These are phyloP conservation scores for Galeruca laticollis DNA, from an alignment of 2,888 invertebrate genomes.

Conservation along the genomic window DNA sequence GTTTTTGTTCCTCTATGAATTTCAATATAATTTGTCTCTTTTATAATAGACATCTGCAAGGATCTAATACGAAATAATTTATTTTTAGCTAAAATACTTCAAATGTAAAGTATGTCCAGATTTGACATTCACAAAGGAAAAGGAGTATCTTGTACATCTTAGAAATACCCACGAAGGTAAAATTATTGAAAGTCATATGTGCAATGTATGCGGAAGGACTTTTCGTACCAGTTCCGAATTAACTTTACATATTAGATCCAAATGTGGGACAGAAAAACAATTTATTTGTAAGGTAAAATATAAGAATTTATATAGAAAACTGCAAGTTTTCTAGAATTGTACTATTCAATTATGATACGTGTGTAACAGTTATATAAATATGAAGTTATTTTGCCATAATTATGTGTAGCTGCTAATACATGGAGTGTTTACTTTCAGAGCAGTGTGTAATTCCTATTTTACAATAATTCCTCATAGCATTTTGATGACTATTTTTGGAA, in stretches of 20 bases:
- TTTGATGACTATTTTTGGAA: too few relatives aligned
- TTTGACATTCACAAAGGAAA: constrained; percentile 58
- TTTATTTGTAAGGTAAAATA: constrained; percentile 62
- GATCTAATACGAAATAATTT: not conserved
- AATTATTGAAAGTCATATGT: constrained; percentile 55
- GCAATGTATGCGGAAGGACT: constrained; percentile 66
- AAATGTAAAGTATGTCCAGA: constrained; percentile 54
- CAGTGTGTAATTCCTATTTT: too few relatives aligned
- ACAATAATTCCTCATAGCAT: too few relatives aligned
- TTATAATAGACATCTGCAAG: not conserved
- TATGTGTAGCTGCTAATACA: not conserved
- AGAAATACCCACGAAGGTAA: constrained; percentile 63
- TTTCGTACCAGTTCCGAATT: constrained; percentile 65
- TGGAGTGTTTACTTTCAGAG: too few relatives aligned
- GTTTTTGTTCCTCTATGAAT: not conserved
- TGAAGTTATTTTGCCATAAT: too few relatives aligned
- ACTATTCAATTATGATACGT: constrained; percentile 15
- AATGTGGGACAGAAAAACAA: constrained; percentile 66
- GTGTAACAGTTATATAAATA: constrained; percentile 9
- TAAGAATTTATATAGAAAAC: too few relatives aligned
- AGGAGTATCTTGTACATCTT: constrained; percentile 64
- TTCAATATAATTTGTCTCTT: not conserved
- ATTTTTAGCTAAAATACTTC: constrained; percentile 38
- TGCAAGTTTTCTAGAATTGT: constrained; percentile 5
- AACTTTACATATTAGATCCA: constrained; percentile 61